phyloP scores from a whole-genome alignment of 2,797 vertebrate genomes.

The Gouania willdenowi region DNA sequence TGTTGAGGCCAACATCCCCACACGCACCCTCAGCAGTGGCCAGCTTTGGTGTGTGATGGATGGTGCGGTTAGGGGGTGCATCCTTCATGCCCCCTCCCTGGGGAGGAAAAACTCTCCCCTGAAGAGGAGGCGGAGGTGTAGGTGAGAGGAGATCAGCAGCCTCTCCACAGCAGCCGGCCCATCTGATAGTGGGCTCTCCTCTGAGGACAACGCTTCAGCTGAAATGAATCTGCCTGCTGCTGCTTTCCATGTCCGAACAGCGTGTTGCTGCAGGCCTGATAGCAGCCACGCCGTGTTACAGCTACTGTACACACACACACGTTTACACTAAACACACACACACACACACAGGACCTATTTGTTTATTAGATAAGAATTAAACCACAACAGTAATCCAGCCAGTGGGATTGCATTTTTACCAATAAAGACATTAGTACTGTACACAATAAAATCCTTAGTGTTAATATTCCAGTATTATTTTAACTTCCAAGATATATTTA shows the following conservation, averaged over 20 bases:
- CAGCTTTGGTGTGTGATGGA: conserved; percentile 62
- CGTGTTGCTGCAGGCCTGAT: conserved; percentile 45
- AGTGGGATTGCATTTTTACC: too few relatives aligned
- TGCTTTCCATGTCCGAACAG: conserved; percentile 52
- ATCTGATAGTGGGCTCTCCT: conserved; percentile 57
- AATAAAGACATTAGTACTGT: too few relatives aligned
- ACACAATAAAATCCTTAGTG: too few relatives aligned
- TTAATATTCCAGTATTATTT: too few relatives aligned
- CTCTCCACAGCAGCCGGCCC: conserved; percentile 41
- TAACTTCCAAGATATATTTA: too few relatives aligned
- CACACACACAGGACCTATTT: conserved; percentile 2
- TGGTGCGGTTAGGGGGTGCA: conserved; percentile 44
- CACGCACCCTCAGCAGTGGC: too few relatives aligned
- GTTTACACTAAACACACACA: conserved; percentile 3
- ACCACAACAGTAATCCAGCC: too few relatives aligned
- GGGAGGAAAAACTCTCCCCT: too few relatives aligned
- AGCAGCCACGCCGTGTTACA: not conserved
- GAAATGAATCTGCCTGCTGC: conserved; percentile 54
- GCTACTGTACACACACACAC: too few relatives aligned
- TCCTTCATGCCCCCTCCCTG: conserved; percentile 60
- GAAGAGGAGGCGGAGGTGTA: conserved; percentile 42
- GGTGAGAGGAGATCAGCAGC: not conserved
- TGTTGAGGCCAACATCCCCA: too few relatives aligned
- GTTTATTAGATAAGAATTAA: too few relatives aligned
- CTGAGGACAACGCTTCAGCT: conserved; percentile 39